These are phyloP conservation scores for Perca fluviatilis DNA, from an alignment of 2,113 vertebrate genomes.

Conservation along the genomic window DNA sequence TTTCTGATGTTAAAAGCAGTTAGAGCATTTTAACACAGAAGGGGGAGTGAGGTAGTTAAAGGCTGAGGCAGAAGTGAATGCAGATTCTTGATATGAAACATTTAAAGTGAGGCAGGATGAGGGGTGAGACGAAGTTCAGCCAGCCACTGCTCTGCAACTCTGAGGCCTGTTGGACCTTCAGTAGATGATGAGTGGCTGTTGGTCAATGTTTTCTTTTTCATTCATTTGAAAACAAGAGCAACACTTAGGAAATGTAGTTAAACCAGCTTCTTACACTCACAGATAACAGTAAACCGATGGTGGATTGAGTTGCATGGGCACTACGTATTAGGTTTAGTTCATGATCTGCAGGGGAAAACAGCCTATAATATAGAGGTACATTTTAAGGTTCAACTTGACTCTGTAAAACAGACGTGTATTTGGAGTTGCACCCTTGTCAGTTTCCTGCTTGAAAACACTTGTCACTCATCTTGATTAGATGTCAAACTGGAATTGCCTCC, in stretches of 20 bases:
- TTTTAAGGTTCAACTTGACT: not conserved
- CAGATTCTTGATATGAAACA: constrained; percentile 33
- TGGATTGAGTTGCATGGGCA: not conserved
- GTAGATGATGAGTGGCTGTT: not conserved
- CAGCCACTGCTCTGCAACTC: not conserved
- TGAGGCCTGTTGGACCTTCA: not conserved
- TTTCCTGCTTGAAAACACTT: constrained; percentile 2
- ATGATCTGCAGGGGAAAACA: not conserved
- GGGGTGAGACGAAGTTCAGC: constrained; percentile 57
- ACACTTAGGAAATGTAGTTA: not conserved
- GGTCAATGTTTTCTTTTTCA: constrained; percentile 5
- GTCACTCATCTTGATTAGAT: constrained; percentile 45
- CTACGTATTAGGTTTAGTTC: not conserved
- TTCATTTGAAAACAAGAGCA: not conserved
- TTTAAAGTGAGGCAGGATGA: constrained; percentile 25
- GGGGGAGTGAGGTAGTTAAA: not conserved
- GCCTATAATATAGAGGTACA: not conserved
- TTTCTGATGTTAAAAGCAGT: constrained; percentile 11
- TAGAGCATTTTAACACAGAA: constrained; percentile 15
- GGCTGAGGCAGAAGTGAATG: constrained; percentile 1
- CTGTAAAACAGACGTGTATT: not conserved
- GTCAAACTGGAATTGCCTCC: constrained; percentile 31
- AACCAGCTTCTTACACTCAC: not conserved
- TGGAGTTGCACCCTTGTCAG: constrained; percentile 3
- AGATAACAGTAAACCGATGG: not conserved